Percentiles rank a stretch among this genome's conserved stretches.
These are phyloP conservation scores for Heloderma charlesbogerti DNA, from an alignment of 2,113 vertebrate genomes.

Conservation along the genomic window DNA sequence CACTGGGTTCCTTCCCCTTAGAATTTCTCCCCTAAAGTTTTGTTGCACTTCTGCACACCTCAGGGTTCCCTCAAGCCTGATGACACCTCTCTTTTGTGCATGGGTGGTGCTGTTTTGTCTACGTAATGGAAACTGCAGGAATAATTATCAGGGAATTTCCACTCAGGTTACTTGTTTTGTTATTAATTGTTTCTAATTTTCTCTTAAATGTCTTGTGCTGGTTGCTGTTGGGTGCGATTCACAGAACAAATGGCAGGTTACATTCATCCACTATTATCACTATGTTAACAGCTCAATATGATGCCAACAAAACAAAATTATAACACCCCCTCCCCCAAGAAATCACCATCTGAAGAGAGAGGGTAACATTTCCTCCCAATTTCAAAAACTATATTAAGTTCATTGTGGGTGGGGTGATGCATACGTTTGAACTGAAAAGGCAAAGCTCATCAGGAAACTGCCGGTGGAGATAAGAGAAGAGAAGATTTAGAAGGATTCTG, in stretches of 20 bases:
- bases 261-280: background rate
- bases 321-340: background rate
- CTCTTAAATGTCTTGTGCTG: background rate
- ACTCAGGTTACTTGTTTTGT: background rate
- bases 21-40: background rate
- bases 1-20: background rate
- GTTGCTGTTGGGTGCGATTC: too few species aligned
- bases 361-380: conserved; percentile 47
- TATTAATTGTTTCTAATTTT: background rate
- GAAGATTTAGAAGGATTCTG: conserved; percentile 69
- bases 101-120: background rate
- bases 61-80: background rate
- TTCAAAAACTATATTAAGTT: conserved; percentile 4
- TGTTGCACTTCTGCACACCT: background rate
- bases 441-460: conserved; percentile 74
- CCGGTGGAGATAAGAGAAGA: conserved; percentile 69
- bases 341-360: conserved; percentile 19
- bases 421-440: conserved; percentile 66
- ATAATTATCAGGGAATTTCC: background rate
- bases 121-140: background rate
- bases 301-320: background rate
- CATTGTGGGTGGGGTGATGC: conserved; percentile 39
- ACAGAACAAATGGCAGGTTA: background rate
- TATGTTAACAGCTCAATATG: background rate
- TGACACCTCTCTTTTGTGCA: background rate